These are phyloP conservation scores for Caenorhabditis uteleia DNA, from an alignment of 2,888 invertebrate species.

Conservation along the genomic window DNA sequence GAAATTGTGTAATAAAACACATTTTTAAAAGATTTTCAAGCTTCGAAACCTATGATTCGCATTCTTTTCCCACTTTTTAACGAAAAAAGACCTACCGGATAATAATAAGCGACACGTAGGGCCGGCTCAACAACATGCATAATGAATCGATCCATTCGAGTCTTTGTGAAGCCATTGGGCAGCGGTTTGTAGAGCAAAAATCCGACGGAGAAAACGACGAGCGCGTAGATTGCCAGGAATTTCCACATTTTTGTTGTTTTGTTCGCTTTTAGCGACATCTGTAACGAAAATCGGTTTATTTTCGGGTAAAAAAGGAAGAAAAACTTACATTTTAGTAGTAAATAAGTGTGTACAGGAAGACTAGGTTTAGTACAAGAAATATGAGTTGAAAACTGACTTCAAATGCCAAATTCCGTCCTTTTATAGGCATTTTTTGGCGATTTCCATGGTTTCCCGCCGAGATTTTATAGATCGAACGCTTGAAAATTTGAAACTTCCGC, in stretches of 20 bases:
- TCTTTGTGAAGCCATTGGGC: constrained; percentile 47
- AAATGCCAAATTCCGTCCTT: too few relatives aligned
- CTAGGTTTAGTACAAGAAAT: too few relatives aligned
- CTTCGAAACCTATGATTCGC: not conserved
- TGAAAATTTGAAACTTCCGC: too few relatives aligned
- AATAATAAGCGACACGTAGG: constrained; percentile 53
- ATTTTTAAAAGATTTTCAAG: not conserved
- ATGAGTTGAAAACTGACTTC: too few relatives aligned
- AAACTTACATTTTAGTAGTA: too few relatives aligned
- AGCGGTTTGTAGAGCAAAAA: constrained; percentile 46
- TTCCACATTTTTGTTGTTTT: not conserved
- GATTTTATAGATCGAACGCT: too few relatives aligned
- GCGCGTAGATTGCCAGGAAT: constrained; percentile 7
- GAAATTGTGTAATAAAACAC: too few relatives aligned
- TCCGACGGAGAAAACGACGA: constrained; percentile 9
- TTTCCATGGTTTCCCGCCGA: too few relatives aligned
- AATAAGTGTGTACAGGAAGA: too few relatives aligned
- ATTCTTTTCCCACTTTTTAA: constrained; percentile 7
- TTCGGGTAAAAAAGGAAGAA: too few relatives aligned
- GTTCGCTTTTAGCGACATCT: constrained; percentile 27
- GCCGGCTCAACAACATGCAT: constrained; percentile 56
- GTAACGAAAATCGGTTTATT: too few relatives aligned
- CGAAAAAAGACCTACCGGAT: constrained; percentile 45
- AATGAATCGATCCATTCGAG: constrained; percentile 44
- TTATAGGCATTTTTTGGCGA: too few relatives aligned